Evolutionary conservation across 2,113 vertebrate species (phyloP).

Genomic region (Cromileptes altivelis): DNA sequence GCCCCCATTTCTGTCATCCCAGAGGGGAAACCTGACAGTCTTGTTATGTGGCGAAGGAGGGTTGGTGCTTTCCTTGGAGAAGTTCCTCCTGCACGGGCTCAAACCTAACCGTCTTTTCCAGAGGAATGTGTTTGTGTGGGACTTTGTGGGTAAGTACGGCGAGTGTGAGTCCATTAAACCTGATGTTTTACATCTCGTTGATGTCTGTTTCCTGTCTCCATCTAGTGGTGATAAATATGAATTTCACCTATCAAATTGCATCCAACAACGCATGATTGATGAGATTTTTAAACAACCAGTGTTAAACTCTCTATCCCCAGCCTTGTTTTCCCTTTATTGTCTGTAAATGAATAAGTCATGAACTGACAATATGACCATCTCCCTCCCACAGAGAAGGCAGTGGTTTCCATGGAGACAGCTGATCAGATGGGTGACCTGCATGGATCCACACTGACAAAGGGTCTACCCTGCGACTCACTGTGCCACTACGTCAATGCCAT

Average conservation of each 20-base stretch:
- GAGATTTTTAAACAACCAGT: not conserved
- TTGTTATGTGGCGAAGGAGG: conserved; percentile 95
- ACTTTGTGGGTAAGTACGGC: conserved; percentile 92
- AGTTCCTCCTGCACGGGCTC: conserved; percentile 96
- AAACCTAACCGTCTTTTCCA: conserved; percentile 94
- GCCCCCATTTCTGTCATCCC: conserved; percentile 37
- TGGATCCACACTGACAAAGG: conserved; percentile 85
- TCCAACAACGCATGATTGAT: conserved; percentile 7
- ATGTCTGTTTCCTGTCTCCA: conserved; percentile 32
- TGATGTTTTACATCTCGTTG: not conserved
- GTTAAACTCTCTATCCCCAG: not conserved
- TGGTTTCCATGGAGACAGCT: conserved; percentile 90
- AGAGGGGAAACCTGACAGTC: conserved; percentile 95
- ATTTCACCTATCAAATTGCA: not conserved
- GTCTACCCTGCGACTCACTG: conserved; percentile 88
- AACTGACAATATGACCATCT: not conserved
- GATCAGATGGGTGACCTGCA: conserved; percentile 91
- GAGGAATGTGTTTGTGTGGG: conserved; percentile 97
- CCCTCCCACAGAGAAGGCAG: conserved; percentile 87
- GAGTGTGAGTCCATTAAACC: conserved; percentile 3
- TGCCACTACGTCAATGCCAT: conserved; percentile 94
- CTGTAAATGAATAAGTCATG: not conserved
- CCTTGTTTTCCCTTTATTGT: conserved; percentile 4
- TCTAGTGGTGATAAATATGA: conserved; percentile 42
- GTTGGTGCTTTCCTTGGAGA: conserved; percentile 93